These are phyloP conservation scores for Oceanodroma tethys DNA, from an alignment of 2,113 vertebrate genomes.

Conservation along the genomic window DNA sequence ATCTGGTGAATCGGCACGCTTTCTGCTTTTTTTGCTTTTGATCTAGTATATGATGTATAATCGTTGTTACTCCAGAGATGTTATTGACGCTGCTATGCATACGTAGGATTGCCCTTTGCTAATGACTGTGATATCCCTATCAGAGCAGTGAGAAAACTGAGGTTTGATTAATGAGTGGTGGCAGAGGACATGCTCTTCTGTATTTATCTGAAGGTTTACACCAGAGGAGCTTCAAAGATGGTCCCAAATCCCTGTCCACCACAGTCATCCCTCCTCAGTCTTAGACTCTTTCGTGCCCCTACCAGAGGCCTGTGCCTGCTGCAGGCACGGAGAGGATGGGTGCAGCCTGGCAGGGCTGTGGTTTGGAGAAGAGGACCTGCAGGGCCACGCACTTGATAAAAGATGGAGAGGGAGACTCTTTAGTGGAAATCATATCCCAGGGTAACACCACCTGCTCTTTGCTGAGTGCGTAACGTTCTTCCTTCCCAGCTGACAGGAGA, in stretches of 20 bases:
- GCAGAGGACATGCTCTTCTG: neutral
- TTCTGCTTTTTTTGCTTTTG: neutral
- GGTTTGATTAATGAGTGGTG: neutral
- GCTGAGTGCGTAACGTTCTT: neutral
- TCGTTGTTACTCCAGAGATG: neutral
- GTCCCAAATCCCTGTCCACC: neutral
- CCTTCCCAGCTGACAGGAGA: neutral
- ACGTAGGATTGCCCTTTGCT: neutral
- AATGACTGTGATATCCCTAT: neutral
- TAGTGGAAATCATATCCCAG: neutral
- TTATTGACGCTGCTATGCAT: neutral
- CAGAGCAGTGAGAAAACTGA: neutral
- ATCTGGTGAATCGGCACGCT: neutral
- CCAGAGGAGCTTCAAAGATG: neutral
- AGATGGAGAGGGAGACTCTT: neutral
- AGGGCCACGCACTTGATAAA: neutral
- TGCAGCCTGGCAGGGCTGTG: neutral
- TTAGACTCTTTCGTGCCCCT: neutral
- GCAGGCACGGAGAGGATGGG: neutral
- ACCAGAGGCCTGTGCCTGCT: neutral
- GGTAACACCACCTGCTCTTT: neutral
- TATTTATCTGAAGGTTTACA: neutral
- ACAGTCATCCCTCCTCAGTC: neutral
- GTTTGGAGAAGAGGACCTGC: neutral
- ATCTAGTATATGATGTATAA: conserved; percentile 1